Base-by-base conservation (phyloP, 1,140 invertebrate species). In the Trigoniulus corallinus region DNA sequence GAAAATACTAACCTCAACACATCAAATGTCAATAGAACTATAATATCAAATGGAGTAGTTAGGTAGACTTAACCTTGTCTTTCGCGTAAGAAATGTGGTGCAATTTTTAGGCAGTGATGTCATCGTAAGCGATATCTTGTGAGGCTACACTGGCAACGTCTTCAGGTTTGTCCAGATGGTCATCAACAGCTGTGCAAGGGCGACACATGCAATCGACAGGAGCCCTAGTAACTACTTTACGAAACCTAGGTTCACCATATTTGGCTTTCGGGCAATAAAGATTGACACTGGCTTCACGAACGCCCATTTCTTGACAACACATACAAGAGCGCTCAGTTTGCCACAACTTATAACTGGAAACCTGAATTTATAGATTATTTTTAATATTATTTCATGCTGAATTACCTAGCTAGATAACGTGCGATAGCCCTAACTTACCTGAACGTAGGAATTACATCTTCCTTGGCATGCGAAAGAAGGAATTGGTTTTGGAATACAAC, bases 291-390 rank as follows among this genome's bases (percentile, higher is more conserved):
- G 88, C 88, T 69, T 92, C 88, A 54, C 87, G 72, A 67, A 92
- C 87, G 1, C 88, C 88, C 57, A 85, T 88, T 66, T 92, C 87
- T 67, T 91, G 87, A 67, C 88, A 93, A 62, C 88, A 93, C 79
- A 89, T 91, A 59, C 88, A 89, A 10, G 85, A 89, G 40, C 88
- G 71, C 65, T 93, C 88, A 78, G 88, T 91, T 74, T 92, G 87
- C 88, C 88, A 93, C 62, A 92, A 86, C 72, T 92, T 92, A 54
- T 84, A 91, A 12, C 86, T 86, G n/a, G 87, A 91, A 3, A 92
- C 86, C 87, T 91, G 20, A 3, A 51, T 26, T 39, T 47, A 53
- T 15, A 15, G 53, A 48, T 22, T 1, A 39, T 48, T 10, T 47
- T n/a, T 4, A 47, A 47, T 34, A 47, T 25, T 12, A 47, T n/a